Evolutionary conservation across 1,140 invertebrate genomes (phyloP).

Genomic region (Pseudoatta argentina): DNA sequence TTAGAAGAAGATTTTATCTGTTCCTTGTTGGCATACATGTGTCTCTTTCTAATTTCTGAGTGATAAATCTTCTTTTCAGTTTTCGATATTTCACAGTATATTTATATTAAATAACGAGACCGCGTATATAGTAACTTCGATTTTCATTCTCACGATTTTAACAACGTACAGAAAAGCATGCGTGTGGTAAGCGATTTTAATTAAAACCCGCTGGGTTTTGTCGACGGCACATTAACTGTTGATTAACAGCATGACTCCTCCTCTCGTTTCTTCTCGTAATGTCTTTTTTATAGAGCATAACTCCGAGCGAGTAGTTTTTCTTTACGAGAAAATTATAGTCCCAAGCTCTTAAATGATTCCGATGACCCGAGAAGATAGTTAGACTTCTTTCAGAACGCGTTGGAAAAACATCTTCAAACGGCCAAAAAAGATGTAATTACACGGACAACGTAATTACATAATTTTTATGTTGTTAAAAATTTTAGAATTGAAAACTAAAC

Average conservation of each 20-base stretch:
- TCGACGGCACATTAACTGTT: constrained; percentile 53
- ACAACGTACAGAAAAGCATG: constrained; percentile 39
- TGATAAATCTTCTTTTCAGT: constrained; percentile 41
- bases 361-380: constrained; percentile 29
- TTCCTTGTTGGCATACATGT: not conserved
- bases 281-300: constrained; percentile 28
- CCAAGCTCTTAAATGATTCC: constrained; percentile 35
- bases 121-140: constrained; percentile 33
- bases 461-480: not conserved
- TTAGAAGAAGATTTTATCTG: not conserved
- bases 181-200: constrained; percentile 65
- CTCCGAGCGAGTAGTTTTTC: constrained; percentile 44
- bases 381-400: not conserved
- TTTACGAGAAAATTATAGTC: constrained; percentile 46
- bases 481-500: not conserved
- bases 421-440: not conserved
- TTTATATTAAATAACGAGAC: not conserved
- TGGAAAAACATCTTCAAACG: not conserved
- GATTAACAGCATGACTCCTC: constrained; percentile 46
- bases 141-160: constrained; percentile 72
- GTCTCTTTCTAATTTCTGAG: not conserved
- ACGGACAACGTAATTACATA: not conserved
- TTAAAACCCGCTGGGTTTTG: constrained; percentile 71
- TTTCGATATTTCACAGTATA: not conserved
- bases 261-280: constrained; percentile 38